Conservation (phyloP, 2,113 vertebrate genomes). For the Cervus canadensis region DNA sequence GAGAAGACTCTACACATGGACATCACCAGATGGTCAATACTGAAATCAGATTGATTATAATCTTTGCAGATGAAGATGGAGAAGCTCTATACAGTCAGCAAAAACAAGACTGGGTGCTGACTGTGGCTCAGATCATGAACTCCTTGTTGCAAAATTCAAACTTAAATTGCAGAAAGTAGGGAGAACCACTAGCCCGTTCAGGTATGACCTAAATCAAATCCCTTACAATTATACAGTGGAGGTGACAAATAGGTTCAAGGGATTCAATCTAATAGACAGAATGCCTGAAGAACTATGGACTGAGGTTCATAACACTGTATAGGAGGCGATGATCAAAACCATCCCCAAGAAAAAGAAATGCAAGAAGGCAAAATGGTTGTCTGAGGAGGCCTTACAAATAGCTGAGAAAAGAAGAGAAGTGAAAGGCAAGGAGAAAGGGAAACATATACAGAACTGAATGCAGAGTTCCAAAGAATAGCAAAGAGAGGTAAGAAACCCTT, state of each 20-base stretch:
- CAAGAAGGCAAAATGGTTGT: not conserved
- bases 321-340: not conserved
- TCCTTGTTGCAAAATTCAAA: not conserved
- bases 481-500: not conserved
- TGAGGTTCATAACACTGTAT: not conserved
- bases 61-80: not conserved
- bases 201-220: not conserved
- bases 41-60: not conserved
- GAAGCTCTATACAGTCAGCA: not conserved
- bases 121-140: not conserved
- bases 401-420: not conserved
- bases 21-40: not conserved
- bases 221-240: not conserved
- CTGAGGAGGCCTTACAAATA: not conserved
- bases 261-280: not conserved
- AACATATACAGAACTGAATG: not conserved
- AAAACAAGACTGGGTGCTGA: not conserved
- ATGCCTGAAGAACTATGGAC: not conserved
- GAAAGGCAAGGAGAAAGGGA: not conserved
- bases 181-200: not conserved
- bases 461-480: not conserved
- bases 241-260: not conserved
- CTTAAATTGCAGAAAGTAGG: not conserved
- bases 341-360: not conserved
- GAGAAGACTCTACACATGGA: not conserved